These are phyloP conservation scores for Dromococcyx pavoninus DNA, from an alignment of 2,797 vertebrate genomes.

Conservation along the genomic window DNA sequence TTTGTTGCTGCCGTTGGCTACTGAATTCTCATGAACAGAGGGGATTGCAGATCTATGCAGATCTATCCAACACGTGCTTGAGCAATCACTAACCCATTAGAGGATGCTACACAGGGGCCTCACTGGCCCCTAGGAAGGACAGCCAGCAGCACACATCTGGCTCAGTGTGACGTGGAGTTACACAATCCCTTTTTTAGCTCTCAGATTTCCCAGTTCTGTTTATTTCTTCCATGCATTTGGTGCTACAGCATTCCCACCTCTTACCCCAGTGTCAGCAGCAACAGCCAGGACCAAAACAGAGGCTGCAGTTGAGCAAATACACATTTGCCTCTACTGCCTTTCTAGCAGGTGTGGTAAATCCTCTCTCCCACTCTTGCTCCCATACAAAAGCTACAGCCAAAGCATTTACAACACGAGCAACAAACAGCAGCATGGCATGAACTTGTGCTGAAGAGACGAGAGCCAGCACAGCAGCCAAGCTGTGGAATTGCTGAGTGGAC, in stretches of 20 bases:
- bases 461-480: not conserved
- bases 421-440: not conserved
- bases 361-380: not conserved
- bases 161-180: accelerated
- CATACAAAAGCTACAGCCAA: not conserved
- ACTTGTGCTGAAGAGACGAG: not conserved
- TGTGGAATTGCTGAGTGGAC: not conserved
- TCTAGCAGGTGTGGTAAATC: not conserved
- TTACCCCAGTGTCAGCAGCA: not conserved
- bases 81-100: not conserved
- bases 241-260: accelerated
- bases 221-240: not conserved
- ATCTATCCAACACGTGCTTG: not conserved
- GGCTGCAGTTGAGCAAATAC: not conserved
- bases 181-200: not conserved
- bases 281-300: not conserved
- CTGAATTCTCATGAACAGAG: not conserved
- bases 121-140: not conserved
- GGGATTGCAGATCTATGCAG: not conserved
- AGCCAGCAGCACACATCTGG: not conserved
- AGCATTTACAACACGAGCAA: not conserved
- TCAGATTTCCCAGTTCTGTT: not conserved
- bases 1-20: not conserved
- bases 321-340: not conserved
- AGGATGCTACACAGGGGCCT: accelerated